These are phyloP conservation scores for Thunnus maccoyii DNA, from an alignment of 2,113 vertebrate genomes.

Conservation along the genomic window DNA sequence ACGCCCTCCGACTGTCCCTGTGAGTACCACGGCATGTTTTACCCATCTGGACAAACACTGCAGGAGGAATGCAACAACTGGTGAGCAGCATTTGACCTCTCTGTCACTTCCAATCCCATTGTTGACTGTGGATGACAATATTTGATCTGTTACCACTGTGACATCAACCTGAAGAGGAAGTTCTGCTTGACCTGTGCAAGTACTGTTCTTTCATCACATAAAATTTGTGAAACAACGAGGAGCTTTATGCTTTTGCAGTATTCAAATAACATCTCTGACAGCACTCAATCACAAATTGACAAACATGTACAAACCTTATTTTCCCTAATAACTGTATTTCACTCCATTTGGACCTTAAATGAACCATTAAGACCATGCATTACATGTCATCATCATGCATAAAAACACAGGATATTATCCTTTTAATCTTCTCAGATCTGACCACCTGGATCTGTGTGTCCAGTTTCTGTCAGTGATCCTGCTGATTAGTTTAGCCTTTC, in stretches of 20 bases:
- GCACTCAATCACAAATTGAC: too few species aligned
- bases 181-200: neutral
- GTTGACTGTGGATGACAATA: neutral
- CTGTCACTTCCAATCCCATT: neutral
- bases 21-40: conserved; percentile 89
- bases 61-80: conserved; percentile 95
- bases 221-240: too few species aligned
- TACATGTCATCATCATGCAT: conserved; percentile 21
- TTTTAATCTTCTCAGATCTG: conserved; percentile 65
- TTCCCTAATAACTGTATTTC: neutral
- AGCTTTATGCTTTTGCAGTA: too few species aligned
- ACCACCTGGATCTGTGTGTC: conserved; percentile 55
- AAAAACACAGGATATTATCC: conserved; percentile 18
- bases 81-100: conserved; percentile 73
- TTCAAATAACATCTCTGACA: too few species aligned
- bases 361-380: neutral
- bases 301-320: neutral
- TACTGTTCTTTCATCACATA: neutral
- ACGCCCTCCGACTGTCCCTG: conserved; percentile 93
- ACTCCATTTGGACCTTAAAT: neutral
- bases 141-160: neutral
- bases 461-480: conserved; percentile 59
- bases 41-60: conserved; percentile 88
- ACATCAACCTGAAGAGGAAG: neutral
- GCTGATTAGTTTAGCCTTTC: conserved; percentile 64